Conservation (phyloP, 64 coral and sea anemone genomes). For the Montipora capricornis region DNA sequence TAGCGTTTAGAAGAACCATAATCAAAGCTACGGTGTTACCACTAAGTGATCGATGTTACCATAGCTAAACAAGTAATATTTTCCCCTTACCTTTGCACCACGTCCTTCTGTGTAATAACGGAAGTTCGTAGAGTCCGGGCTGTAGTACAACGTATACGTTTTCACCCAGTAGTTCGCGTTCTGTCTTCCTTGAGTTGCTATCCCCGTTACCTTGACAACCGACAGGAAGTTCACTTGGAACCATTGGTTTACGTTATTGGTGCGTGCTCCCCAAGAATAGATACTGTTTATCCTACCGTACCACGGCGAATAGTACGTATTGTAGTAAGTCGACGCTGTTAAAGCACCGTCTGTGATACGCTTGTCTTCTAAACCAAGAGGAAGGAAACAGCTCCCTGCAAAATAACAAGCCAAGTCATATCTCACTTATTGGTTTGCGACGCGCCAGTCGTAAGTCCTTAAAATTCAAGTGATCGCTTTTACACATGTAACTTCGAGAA, state of each 20-base stretch:
- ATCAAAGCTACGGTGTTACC: too few relatives aligned
- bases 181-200: slow-evolving; percentile 63
- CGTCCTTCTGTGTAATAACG: slow-evolving; percentile 17
- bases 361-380: slow-evolving; percentile 59
- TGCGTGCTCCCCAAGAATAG: slow-evolving; percentile 36
- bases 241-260: slow-evolving; percentile 58
- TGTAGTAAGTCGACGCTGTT: slow-evolving; percentile 37
- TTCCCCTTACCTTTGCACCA: slow-evolving; percentile 14
- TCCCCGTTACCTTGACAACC: slow-evolving; percentile 44
- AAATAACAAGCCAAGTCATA: not conserved
- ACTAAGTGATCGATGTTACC: too few relatives aligned
- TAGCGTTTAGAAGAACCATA: too few relatives aligned
- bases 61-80: too few relatives aligned
- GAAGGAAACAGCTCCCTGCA: slow-evolving; percentile 22
- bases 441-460: too few relatives aligned
- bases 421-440: not conserved
- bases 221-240: slow-evolving; percentile 31
- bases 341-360: slow-evolving; percentile 49
- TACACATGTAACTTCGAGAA: too few relatives aligned
- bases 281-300: slow-evolving; percentile 19
- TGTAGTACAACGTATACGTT: slow-evolving; percentile 41
- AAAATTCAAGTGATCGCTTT: too few relatives aligned
- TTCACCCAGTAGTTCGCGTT: slow-evolving; percentile 55
- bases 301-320: slow-evolving; percentile 24
- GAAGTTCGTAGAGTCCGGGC: slow-evolving; percentile 29